These are phyloP conservation scores for Varanus komodoensis DNA, from an alignment of 2,113 vertebrate species.

Conservation along the genomic window DNA sequence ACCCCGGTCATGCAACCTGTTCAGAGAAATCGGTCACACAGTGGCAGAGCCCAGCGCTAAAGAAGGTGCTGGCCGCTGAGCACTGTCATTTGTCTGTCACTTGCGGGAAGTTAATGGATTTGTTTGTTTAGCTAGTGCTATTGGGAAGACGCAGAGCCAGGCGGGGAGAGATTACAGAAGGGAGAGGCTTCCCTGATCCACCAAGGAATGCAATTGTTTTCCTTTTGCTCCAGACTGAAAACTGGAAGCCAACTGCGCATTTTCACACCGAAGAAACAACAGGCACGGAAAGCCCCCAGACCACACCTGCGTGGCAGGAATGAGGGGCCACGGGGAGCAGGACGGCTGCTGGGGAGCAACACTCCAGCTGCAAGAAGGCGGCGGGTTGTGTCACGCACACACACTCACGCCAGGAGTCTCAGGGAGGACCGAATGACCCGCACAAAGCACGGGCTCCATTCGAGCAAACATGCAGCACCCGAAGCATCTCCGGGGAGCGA, in stretches of 20 bases:
- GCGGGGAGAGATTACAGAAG: slow-evolving; percentile 59
- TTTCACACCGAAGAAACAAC: slow-evolving; percentile 22
- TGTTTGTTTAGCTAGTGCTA: slow-evolving; percentile 71
- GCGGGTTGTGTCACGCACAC: not conserved
- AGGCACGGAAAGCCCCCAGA: not conserved
- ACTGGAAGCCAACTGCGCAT: slow-evolving; percentile 46
- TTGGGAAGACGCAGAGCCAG: slow-evolving; percentile 63
- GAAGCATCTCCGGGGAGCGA: not conserved
- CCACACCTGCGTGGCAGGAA: not conserved
- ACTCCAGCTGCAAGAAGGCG: not conserved
- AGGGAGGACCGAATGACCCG: not conserved
- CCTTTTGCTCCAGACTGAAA: slow-evolving; percentile 41
- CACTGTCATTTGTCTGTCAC: slow-evolving; percentile 74
- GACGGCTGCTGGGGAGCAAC: not conserved
- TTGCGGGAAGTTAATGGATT: slow-evolving; percentile 60
- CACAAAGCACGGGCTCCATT: rapidly evolving
- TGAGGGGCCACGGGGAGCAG: not conserved
- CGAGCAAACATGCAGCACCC: not conserved
- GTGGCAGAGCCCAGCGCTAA: slow-evolving; percentile 35
- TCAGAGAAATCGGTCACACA: slow-evolving; percentile 63
- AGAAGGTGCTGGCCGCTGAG: slow-evolving; percentile 58
- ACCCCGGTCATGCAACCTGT: slow-evolving; percentile 55
- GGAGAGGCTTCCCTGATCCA: slow-evolving; percentile 69
- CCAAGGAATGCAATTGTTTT: slow-evolving; percentile 68
- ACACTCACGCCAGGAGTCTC: too few species aligned